Conservation (phyloP, 2,797 vertebrate genomes). For the Acipenser transmontanus region DNA sequence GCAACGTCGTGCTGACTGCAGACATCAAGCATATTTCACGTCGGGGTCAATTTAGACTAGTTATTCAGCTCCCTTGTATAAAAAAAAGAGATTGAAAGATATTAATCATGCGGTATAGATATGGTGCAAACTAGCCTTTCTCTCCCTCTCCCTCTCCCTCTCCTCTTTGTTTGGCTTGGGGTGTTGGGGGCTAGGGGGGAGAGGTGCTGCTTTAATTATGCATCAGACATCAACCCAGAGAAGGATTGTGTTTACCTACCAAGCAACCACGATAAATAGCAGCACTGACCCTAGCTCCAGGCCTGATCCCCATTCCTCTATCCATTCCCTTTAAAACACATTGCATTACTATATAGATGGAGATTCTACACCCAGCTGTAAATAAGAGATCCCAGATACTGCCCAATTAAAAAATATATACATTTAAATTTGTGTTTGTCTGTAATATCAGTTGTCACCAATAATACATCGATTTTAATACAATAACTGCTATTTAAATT, state of each 20-base stretch:
- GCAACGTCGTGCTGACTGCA: constrained; percentile 16
- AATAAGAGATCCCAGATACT: too few relatives aligned
- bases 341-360: too few relatives aligned
- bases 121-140: constrained; percentile 43
- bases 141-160: constrained; percentile 26
- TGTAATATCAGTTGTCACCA: too few relatives aligned
- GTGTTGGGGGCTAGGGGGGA: constrained; percentile 70
- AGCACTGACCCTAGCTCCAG: too few relatives aligned
- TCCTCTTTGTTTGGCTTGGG: constrained; percentile 67
- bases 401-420: too few relatives aligned
- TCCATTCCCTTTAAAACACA: constrained; percentile 33
- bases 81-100: constrained; percentile 55
- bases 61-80: constrained; percentile 47
- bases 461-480: too few relatives aligned
- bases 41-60: constrained; percentile 60
- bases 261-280: constrained; percentile 34
- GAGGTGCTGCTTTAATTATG: constrained; percentile 70
- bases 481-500: too few relatives aligned
- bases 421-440: too few relatives aligned
- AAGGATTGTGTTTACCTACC: constrained; percentile 61
- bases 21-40: constrained; percentile 30
- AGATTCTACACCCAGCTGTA: too few relatives aligned
- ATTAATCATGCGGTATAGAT: constrained; percentile 64
- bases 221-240: constrained; percentile 63
- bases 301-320: constrained; percentile 56